Evolutionary conservation across 53 echinoderm and acorn worm species (phyloP).

Genomic region (Holothuria scabra): DNA sequence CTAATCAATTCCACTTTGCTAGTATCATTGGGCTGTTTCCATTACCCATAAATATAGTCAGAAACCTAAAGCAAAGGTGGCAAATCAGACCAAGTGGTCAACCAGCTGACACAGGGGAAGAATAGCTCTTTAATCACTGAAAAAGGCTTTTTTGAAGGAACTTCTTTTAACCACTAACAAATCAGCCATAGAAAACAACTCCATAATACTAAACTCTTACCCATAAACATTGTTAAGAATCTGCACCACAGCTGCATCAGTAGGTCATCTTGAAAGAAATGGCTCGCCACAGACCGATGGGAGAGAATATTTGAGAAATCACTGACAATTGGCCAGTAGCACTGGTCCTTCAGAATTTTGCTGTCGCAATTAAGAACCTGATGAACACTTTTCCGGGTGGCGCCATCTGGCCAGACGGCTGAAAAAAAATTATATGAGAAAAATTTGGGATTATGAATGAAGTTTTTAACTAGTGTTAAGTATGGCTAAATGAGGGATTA

Average conservation of each 20-base stretch:
- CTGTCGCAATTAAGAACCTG: slow-evolving; percentile 82
- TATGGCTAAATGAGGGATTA: no score
- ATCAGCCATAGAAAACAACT: no score
- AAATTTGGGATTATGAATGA: neutral
- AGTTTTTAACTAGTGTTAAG: no score
- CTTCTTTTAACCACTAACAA: no score
- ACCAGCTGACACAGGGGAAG: no score
- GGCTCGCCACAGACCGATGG: slow-evolving; percentile 73
- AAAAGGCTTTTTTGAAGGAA: no score
- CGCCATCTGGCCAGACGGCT: slow-evolving; percentile 1
- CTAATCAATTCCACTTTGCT: no score
- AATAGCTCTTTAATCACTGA: no score
- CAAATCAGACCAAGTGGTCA: no score
- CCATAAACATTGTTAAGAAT: slow-evolving; percentile 78
- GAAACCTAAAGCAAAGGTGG: no score
- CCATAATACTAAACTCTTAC: slow-evolving; percentile 44
- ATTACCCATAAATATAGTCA: no score
- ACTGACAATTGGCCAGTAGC: slow-evolving; percentile 98
- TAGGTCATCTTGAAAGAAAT: slow-evolving; percentile 73
- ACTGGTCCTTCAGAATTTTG: slow-evolving; percentile 76
- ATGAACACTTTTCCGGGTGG: slow-evolving; percentile 44
- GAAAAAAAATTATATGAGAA: neutral
- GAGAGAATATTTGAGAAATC: slow-evolving; percentile 91
- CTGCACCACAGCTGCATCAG: slow-evolving; percentile 81
- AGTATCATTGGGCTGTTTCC: no score